These are phyloP conservation scores for Zygaena filipendulae DNA, from an alignment of 2,888 invertebrate genomes.

Conservation along the genomic window DNA sequence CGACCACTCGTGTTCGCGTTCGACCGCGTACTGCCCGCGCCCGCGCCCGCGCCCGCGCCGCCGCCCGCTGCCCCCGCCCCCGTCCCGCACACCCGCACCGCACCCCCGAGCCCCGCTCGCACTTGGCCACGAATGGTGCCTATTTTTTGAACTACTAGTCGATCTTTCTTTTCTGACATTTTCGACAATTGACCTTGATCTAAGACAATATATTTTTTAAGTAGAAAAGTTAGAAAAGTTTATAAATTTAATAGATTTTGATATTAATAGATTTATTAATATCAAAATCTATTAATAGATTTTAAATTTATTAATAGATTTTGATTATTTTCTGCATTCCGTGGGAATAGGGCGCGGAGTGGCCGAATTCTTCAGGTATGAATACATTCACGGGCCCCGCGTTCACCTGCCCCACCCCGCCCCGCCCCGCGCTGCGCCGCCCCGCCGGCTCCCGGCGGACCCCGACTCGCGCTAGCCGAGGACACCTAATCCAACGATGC, in stretches of 20 bases:
- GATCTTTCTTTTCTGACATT: too few relatives aligned
- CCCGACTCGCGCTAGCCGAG: background rate
- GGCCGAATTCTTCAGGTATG: background rate
- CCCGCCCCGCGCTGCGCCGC: conserved; percentile 3
- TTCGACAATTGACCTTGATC: too few relatives aligned
- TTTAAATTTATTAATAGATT: too few relatives aligned
- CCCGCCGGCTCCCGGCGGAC: background rate
- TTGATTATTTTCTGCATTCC: too few relatives aligned
- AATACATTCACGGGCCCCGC: background rate
- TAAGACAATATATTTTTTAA: too few relatives aligned
- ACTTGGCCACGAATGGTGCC: conserved; percentile 16
- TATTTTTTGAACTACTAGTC: too few relatives aligned
- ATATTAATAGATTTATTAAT: too few relatives aligned
- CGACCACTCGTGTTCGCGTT: conserved; percentile 39
- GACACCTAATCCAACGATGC: conserved; percentile 14
- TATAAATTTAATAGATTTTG: too few relatives aligned
- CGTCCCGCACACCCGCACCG: conserved; percentile 12
- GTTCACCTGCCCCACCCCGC: too few relatives aligned
- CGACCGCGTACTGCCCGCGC: conserved; percentile 21
- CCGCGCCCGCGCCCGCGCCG: conserved; percentile 13
- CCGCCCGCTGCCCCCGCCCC: conserved; percentile 14
- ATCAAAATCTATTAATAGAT: too few relatives aligned
- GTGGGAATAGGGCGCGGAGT: background rate
- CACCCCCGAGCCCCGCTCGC: conserved; percentile 13
- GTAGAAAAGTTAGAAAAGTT: too few relatives aligned